A percentile compares a stretch with the other conserved stretches of the same genome.
Conservation (phyloP, 2,888 invertebrate genomes). For the Marasmarcha lunaedactyla region DNA sequence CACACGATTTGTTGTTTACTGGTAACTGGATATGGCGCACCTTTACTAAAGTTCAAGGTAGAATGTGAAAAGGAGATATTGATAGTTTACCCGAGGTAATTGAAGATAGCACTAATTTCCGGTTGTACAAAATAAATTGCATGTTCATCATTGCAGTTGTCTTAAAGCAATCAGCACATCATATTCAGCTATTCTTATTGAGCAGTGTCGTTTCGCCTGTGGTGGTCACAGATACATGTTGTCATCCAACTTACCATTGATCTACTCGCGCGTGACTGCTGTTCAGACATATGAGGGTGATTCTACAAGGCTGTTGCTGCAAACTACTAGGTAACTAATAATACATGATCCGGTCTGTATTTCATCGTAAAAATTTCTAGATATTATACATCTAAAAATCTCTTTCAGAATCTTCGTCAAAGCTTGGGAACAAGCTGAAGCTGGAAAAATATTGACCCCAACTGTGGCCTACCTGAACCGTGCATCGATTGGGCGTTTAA, state of each 20-base stretch:
- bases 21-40: constrained; percentile 83
- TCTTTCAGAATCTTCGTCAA: constrained; percentile 77
- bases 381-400: no score
- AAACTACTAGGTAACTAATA: constrained; percentile 86
- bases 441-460: constrained; percentile 71
- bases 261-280: constrained; percentile 86
- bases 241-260: constrained; percentile 85
- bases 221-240: constrained; percentile 96
- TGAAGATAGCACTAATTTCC: no score
- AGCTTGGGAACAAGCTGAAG: constrained; percentile 75
- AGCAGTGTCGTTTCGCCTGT: constrained; percentile 87
- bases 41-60: constrained; percentile 79
- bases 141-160: constrained; percentile 89
- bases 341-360: no score
- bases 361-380: no score
- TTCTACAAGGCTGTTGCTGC: constrained; percentile 91
- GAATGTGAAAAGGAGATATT: constrained; percentile 81
- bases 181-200: constrained; percentile 79
- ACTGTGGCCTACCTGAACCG: constrained; percentile 76
- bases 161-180: constrained; percentile 88
- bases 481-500: no score
- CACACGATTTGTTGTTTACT: constrained; percentile 80
- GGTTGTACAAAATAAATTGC: no score
- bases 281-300: constrained; percentile 97
- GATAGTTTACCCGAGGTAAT: constrained; percentile 87